Conservation (phyloP, 2,113 vertebrate species). For the Laterallus jamaicensis region DNA sequence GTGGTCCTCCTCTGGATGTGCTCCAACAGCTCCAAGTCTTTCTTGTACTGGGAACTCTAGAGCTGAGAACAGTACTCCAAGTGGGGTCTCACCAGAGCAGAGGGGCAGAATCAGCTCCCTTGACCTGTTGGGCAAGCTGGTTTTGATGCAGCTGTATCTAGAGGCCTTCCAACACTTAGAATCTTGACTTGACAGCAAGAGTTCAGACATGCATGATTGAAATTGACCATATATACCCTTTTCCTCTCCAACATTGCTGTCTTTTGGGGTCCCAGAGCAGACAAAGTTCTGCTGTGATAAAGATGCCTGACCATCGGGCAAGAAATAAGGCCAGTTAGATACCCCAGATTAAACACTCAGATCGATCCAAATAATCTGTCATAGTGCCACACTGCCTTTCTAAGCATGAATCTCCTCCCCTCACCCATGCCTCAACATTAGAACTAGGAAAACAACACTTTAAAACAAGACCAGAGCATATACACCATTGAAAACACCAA, state of each 20-base stretch:
- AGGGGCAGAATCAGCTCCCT: too few species aligned
- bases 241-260: not conserved
- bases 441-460: not conserved
- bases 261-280: not conserved
- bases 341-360: not conserved
- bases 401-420: not conserved
- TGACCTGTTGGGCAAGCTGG: too few species aligned
- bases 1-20: too few species aligned
- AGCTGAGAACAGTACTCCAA: too few species aligned
- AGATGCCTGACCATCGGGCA: not conserved
- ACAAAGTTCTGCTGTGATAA: not conserved
- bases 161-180: not conserved
- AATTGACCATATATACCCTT: not conserved
- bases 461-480: not conserved
- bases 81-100: too few species aligned
- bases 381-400: not conserved
- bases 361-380: not conserved
- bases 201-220: not conserved
- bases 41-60: too few species aligned
- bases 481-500: not conserved
- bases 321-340: not conserved
- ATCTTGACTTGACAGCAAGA: not conserved
- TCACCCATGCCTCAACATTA: not conserved
- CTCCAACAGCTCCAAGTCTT: too few species aligned
- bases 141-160: not conserved